Base-by-base conservation (phyloP, 2,888 invertebrate species). In the Temnothorax unifasciatus region DNA sequence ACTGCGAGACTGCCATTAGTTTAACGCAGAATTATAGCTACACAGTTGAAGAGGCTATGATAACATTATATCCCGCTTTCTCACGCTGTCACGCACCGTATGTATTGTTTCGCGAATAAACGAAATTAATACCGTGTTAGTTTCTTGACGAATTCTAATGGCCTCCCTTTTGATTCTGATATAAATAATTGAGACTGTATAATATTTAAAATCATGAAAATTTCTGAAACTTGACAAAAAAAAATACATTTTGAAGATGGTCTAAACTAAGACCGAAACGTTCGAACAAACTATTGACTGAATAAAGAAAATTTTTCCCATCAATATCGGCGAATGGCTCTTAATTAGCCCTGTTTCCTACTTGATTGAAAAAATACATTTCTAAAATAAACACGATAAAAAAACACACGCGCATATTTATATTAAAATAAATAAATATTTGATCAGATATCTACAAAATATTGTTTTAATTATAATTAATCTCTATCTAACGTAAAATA, bases 101-200 rank as follows among this genome's bases (percentile, higher is more conserved):
- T 18, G 29, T 44, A 54, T 18, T 54, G 11, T 21, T 63, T 50
- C 15, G 44, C n/a, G 21, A 77, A 57, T 18, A 15, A 77, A 68
- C 50, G 38, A 71, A 81, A 50, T 81, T 81, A 81, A 71, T 50
- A 71, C n/a, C 25, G 25, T 69, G 50, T 71, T 71, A 15, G 2
- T 59, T 57, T 25, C 69, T 66, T 57, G 25, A 69, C 15, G 57
- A 59, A 88, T 88, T 89, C 87, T 84, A 88, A 82, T 44, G 44
- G 44, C 3, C 64, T 25, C 50, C 25, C 13, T 68, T 86, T 88
- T 88, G 77, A 71, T 83, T 85, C n/a, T 44, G 75, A 71, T 81
- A 83, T 83, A 85, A 85, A 88, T 85, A 75, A 85, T 86, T 21
- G 8, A 44, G 52, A 61, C 34, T 34, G 15, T 34, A 29, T 44